Base-by-base conservation (phyloP, 2,888 invertebrate species). In the Sericinus montela region DNA sequence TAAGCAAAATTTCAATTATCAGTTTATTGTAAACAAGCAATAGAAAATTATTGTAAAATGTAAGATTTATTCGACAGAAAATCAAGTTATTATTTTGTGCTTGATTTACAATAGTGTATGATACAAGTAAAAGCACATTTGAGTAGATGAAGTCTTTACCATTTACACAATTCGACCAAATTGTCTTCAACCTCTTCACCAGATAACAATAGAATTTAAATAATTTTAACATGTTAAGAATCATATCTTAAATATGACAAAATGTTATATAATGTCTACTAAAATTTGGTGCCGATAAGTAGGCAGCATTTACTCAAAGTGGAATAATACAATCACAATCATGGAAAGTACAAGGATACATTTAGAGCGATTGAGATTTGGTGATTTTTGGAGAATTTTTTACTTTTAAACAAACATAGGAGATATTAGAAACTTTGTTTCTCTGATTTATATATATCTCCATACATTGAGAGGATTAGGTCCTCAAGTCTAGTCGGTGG, bases 351-450 rank as follows among this genome's bases (percentile, higher is more conserved):
- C 45, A 40, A 54, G 40, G 25, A 40, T 35, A 14, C 38, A 29
- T 44, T 25, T 32, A 38, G 32, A 45, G 50, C 52, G 50, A 46
- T 44, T 44, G 45, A 46, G 29, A 53, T 58, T 60, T 62, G 59
- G 62, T 57, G 51, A 57, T 69, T 72, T 75, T 77, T 76, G 72
- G 72, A 69, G 68, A 56, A 45, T 55, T 48, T n/a, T 62, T 63
- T 56, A 60, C 59, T 57, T 57, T 61, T 58, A 56, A 62, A 63
- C 59, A 60, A 56, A 54, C 56, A 48, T 47, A 56, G 42, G 48
- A 46, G 54, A 56, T 56, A 57, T 15, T 32, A 30, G 67, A 70
- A 67, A 74, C 69, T 67, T 56, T 56, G 74, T 70, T 75, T 72
- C 65, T 57, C 51, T 49, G 14, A n/a, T 14, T 44, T 28, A 30